Evolutionary conservation across 2,113 vertebrate genomes (phyloP).

Genomic region (Mustela nigripes): DNA sequence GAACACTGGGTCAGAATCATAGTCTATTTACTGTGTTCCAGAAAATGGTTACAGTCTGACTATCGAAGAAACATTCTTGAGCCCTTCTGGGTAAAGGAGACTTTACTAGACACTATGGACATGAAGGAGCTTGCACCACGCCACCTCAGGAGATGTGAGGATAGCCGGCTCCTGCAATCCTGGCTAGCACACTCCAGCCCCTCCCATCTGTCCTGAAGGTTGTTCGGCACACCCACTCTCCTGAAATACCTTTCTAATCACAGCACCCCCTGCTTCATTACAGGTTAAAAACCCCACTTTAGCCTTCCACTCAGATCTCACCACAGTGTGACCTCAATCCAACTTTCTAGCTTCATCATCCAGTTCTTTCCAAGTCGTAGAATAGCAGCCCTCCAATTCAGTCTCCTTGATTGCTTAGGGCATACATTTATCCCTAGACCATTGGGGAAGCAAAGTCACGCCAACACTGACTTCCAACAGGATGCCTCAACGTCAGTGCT

Average conservation of each 20-base stretch:
- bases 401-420: neutral
- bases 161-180: neutral
- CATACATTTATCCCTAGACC: neutral
- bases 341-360: neutral
- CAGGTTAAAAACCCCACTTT: neutral
- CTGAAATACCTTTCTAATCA: neutral
- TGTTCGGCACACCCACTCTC: neutral
- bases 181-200: neutral
- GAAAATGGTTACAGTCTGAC: neutral
- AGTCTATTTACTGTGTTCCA: neutral
- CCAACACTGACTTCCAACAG: neutral
- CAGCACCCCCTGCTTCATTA: neutral
- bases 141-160: neutral
- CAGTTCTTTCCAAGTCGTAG: neutral
- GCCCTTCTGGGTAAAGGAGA: neutral
- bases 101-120: neutral
- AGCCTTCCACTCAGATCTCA: neutral
- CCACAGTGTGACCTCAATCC: neutral
- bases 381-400: neutral
- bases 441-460: constrained; percentile 2
- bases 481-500: neutral
- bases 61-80: neutral
- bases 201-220: neutral
- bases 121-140: neutral
- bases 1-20: neutral